A percentile compares a stretch with the other conserved stretches of the same genome.
Evolutionary conservation across 2,113 vertebrate genomes (phyloP).

Genomic region (Lamprotornis superbus): DNA sequence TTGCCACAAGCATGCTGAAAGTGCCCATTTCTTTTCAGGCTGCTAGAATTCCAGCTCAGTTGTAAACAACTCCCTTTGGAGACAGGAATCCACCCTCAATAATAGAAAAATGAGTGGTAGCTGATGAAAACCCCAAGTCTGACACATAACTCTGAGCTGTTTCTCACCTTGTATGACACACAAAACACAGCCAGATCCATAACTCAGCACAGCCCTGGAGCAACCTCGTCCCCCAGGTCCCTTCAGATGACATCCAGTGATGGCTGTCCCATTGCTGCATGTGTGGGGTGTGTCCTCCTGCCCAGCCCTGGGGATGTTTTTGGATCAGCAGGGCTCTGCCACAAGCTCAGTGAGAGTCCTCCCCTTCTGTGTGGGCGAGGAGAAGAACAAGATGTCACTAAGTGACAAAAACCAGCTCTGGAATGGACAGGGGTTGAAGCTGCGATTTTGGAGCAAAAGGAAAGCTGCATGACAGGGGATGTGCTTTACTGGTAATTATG

Average conservation of each 20-base stretch:
- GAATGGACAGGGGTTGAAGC: background rate
- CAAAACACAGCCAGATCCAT: background rate
- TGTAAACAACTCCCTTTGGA: background rate
- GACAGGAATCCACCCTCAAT: background rate
- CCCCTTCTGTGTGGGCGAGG: background rate
- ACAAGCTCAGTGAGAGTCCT: background rate
- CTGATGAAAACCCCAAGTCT: background rate
- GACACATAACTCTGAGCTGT: background rate
- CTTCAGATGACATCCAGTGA: background rate
- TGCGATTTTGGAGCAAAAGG: background rate
- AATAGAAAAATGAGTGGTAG: background rate
- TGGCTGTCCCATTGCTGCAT: background rate
- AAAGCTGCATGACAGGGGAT: background rate
- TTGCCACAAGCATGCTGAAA: background rate
- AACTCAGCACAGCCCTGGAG: background rate
- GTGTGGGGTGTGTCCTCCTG: background rate
- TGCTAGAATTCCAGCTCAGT: background rate
- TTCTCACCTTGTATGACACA: background rate
- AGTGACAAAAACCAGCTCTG: background rate
- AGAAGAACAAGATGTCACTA: background rate
- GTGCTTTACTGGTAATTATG: background rate
- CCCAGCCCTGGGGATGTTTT: background rate
- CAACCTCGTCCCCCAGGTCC: background rate
- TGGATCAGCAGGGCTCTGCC: background rate
- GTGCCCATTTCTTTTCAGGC: background rate